phyloP scores from a whole-genome alignment of 2,888 invertebrate species.

The Eucriotettix oculatus region DNA sequence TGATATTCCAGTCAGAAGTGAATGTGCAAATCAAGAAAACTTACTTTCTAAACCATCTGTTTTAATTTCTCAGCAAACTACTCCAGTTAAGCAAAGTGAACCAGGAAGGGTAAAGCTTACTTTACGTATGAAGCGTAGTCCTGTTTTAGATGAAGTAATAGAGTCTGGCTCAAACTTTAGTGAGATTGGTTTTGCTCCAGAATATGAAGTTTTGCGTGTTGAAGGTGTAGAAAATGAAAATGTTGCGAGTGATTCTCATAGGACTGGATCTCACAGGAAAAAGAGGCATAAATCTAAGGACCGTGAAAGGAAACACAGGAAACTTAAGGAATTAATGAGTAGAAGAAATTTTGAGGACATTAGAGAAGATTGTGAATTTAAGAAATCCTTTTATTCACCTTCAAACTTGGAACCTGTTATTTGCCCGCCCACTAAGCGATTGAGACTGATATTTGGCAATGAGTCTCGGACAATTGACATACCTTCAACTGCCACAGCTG shows the following conservation, averaged over 20 bases:
- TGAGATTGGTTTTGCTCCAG: conserved; percentile 49
- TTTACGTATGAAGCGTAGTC: conserved; percentile 72
- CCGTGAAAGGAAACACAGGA: conserved; percentile 1
- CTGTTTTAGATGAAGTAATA: conserved; percentile 67
- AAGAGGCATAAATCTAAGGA: conserved; percentile 43
- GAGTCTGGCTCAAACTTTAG: conserved; percentile 58
- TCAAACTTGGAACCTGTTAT: neutral
- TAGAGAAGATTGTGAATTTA: conserved; percentile 1
- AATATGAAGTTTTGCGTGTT: conserved; percentile 69
- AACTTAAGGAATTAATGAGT: conserved; percentile 3
- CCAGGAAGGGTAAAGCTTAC: conserved; percentile 47
- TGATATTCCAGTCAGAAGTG: neutral
- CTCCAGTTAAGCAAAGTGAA: conserved; percentile 7
- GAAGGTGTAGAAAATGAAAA: conserved; percentile 48
- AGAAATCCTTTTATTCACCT: conserved; percentile 1
- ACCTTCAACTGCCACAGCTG: conserved; percentile 29
- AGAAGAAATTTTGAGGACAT: neutral
- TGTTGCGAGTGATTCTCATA: conserved; percentile 6
- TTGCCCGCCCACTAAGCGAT: conserved; percentile 58
- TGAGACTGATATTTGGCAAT: conserved; percentile 75
- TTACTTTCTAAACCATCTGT: neutral
- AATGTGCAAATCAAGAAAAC: neutral
- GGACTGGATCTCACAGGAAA: conserved; percentile 27
- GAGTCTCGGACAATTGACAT: conserved; percentile 79
- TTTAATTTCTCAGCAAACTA: neutral